phyloP scores from a whole-genome alignment of 2,888 invertebrate genomes.

The Limnephilus lunatus region DNA sequence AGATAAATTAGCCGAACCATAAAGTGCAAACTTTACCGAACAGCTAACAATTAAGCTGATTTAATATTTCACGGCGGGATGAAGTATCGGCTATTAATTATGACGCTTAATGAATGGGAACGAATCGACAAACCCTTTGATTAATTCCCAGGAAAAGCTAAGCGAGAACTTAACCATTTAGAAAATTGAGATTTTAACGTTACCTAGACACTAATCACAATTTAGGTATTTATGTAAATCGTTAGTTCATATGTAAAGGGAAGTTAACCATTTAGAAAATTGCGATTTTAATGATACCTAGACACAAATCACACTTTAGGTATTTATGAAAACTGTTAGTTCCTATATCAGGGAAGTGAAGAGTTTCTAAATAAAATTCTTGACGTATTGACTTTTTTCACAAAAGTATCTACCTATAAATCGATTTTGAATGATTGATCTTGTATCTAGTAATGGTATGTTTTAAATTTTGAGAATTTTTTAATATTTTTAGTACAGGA shows the following conservation, averaged over 20 bases:
- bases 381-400: too few relatives aligned
- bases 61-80: conserved; percentile 42
- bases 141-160: background rate
- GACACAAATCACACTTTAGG: background rate
- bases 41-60: conserved; percentile 45
- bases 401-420: too few relatives aligned
- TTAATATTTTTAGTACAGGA: too few relatives aligned
- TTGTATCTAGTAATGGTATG: too few relatives aligned
- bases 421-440: too few relatives aligned
- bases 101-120: conserved; percentile 9
- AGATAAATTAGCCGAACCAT: conserved; percentile 6
- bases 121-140: conserved; percentile 29
- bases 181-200: background rate
- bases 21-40: conserved; percentile 15
- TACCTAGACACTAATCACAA: background rate
- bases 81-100: conserved; percentile 28
- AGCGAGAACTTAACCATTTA: background rate
- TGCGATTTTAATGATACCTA: background rate
- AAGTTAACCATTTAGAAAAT: background rate
- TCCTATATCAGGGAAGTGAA: background rate
- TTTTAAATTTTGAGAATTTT: too few relatives aligned
- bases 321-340: background rate
- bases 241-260: background rate
- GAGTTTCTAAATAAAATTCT: too few relatives aligned
- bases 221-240: background rate